Evolutionary conservation across 2,113 vertebrate species (phyloP).

Genomic region (Sardina pilchardus): DNA sequence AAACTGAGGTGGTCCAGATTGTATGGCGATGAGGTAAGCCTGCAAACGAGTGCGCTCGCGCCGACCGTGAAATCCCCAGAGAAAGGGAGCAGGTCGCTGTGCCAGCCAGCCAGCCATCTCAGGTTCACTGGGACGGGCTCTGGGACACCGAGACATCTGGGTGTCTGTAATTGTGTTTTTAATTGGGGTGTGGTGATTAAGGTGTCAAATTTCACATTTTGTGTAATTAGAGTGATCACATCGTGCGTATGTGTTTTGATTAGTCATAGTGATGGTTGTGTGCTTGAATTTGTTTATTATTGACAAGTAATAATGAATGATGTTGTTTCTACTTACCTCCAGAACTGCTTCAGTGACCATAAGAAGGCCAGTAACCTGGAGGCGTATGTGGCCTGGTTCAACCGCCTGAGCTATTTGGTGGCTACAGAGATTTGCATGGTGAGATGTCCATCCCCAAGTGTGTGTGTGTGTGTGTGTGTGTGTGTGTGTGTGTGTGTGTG

Average conservation of each 20-base stretch:
- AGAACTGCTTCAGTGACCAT: conserved; percentile 81
- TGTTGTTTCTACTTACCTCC: not conserved
- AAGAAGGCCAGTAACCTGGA: conserved; percentile 88
- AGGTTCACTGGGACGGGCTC: not conserved
- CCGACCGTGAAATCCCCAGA: not conserved
- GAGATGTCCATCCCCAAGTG: conserved; percentile 48
- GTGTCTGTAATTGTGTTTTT: not conserved
- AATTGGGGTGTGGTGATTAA: not conserved
- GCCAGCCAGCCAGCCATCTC: not conserved
- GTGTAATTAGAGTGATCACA: not conserved
- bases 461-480: not conserved
- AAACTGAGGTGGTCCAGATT: conserved; percentile 21
- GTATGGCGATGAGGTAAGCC: conserved; percentile 16
- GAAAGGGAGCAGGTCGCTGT: not conserved
- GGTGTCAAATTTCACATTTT: not conserved
- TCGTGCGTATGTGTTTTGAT: not conserved
- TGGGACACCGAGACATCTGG: not conserved
- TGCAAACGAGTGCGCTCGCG: not conserved
- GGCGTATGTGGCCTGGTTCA: conserved; percentile 96
- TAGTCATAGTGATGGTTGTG: not conserved
- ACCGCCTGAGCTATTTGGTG: conserved; percentile 93
- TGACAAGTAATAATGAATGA: not conserved
- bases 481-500: not conserved
- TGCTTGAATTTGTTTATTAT: not conserved
- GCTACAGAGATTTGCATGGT: conserved; percentile 97